Conservation (phyloP, 1,140 invertebrate genomes). For the Tetramorium alpestre region DNA sequence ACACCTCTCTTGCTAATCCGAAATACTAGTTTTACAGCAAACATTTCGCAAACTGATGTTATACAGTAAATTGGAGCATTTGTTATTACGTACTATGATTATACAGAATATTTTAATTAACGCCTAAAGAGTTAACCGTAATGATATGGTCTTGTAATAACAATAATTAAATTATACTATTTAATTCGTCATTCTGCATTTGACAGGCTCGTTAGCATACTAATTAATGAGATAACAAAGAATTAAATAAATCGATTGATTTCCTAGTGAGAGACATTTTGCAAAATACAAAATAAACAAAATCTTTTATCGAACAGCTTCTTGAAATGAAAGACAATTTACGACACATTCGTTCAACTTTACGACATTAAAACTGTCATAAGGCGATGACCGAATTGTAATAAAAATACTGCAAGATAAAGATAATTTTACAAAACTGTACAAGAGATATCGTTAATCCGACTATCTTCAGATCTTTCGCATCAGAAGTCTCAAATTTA, state of each 20-base stretch:
- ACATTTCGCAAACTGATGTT: slow-evolving; percentile 64
- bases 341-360: background rate
- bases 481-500: slow-evolving; percentile 12
- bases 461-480: slow-evolving; percentile 20
- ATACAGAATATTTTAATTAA: slow-evolving; percentile 80
- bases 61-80: slow-evolving; percentile 65
- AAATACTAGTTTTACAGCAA: slow-evolving; percentile 71
- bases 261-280: background rate
- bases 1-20: slow-evolving; percentile 63
- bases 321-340: background rate
- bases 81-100: slow-evolving; percentile 72
- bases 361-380: background rate
- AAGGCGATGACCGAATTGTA: background rate
- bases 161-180: slow-evolving; percentile 79
- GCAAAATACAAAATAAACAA: slow-evolving; percentile 23
- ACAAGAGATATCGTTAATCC: slow-evolving; percentile 18
- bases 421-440: slow-evolving; percentile 14
- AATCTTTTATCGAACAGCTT: background rate
- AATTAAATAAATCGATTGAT: slow-evolving; percentile 30
- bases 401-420: slow-evolving; percentile 53
- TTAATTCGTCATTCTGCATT: slow-evolving; percentile 63
- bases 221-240: slow-evolving; percentile 59
- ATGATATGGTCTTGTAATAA: slow-evolving; percentile 81
- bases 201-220: slow-evolving; percentile 40
- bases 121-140: slow-evolving; percentile 77